Conservation (phyloP, 2,113 vertebrate species). For the Entomyzon cyanotis region DNA sequence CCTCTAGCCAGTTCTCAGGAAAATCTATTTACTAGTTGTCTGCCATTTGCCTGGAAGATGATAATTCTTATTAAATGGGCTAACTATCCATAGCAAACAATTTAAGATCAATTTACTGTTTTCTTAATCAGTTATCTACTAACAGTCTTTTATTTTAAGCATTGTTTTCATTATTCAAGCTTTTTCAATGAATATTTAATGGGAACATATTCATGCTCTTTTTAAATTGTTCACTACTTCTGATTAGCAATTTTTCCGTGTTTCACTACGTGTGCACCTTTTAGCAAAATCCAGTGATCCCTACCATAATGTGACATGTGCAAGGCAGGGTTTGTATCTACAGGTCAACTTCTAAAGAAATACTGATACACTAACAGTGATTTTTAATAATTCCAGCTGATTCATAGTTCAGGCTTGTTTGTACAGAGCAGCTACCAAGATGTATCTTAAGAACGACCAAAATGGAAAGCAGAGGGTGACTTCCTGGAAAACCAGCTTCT, state of each 20-base stretch:
- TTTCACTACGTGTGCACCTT: neutral
- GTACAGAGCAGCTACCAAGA: neutral
- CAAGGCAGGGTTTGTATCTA: neutral
- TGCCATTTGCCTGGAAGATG: conserved; percentile 1
- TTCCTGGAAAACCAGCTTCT: neutral
- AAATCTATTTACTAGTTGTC: conserved; percentile 15
- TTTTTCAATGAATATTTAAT: conserved; percentile 63
- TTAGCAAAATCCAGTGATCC: neutral
- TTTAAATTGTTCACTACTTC: neutral
- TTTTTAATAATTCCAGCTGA: neutral
- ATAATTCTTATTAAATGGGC: conserved; percentile 23
- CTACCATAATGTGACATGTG: neutral
- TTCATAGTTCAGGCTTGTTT: neutral
- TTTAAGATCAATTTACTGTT: conserved; percentile 26
- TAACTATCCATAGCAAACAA: conserved; percentile 34
- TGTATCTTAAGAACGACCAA: neutral
- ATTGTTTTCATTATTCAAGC: conserved; percentile 47
- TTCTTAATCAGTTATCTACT: conserved; percentile 47
- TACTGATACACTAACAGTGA: neutral
- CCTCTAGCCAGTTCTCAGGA: conserved; percentile 19
- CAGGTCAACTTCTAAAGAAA: neutral
- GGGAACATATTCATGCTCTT: neutral
- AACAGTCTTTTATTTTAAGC: conserved; percentile 18
- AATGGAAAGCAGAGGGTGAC: neutral
- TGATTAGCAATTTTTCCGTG: neutral